Percentiles rank a stretch among this genome's conserved stretches.
phyloP scores from a whole-genome alignment of 2,888 invertebrate species.

The Nineta flava region DNA sequence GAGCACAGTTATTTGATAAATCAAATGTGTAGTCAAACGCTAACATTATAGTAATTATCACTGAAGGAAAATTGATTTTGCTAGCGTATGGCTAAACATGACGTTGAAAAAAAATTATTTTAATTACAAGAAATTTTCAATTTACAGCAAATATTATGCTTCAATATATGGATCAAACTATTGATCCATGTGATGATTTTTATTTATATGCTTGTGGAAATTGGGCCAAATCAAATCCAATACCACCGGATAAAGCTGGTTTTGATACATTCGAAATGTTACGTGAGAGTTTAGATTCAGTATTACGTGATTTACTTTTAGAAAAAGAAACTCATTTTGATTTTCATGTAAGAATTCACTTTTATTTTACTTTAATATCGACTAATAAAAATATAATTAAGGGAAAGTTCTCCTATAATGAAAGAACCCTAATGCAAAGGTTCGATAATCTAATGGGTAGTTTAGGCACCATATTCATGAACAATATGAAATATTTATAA shows the following conservation, averaged over 20 bases:
- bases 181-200: slow-evolving; percentile 68
- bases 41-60: no score
- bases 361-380: neutral
- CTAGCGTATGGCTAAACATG: neutral
- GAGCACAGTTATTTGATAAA: neutral
- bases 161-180: slow-evolving; percentile 55
- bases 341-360: slow-evolving; percentile 4
- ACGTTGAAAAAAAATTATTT: neutral
- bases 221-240: slow-evolving; percentile 69
- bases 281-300: slow-evolving; percentile 59
- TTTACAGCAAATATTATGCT: slow-evolving; percentile 48
- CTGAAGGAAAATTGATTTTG: no score
- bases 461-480: no score
- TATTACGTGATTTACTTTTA: slow-evolving; percentile 49
- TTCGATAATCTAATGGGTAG: no score
- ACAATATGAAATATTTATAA: no score
- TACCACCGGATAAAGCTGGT: slow-evolving; percentile 75
- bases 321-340: slow-evolving; percentile 24
- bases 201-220: slow-evolving; percentile 77
- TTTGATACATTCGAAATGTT: slow-evolving; percentile 85
- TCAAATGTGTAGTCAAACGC: no score
- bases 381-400: no score
- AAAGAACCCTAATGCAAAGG: no score
- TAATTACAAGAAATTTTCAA: neutral
- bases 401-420: no score